Conservation (phyloP, 2,113 vertebrate species). For the Centropristis striata region DNA sequence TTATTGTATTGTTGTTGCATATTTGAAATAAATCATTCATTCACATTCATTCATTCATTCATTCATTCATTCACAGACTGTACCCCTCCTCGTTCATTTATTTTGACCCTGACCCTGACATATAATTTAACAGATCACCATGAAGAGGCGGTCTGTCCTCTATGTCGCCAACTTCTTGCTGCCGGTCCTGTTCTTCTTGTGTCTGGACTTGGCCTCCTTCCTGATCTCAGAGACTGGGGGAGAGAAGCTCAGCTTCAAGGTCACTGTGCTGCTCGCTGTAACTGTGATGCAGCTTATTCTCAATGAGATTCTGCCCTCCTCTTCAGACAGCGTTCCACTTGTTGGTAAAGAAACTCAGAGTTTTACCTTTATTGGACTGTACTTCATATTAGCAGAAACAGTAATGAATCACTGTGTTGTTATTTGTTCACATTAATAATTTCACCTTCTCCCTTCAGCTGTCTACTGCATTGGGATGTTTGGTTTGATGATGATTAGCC, state of each 20-base stretch:
- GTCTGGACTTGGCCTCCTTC: slow-evolving; percentile 85
- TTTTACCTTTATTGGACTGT: background rate
- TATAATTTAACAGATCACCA: slow-evolving; percentile 81
- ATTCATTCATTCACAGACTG: no score
- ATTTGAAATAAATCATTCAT: no score
- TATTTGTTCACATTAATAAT: background rate
- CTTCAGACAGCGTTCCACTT: slow-evolving; percentile 75
- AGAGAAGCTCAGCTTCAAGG: slow-evolving; percentile 85
- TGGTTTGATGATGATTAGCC: slow-evolving; percentile 83
- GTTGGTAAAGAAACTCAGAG: slow-evolving; percentile 67
- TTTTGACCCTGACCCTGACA: no score
- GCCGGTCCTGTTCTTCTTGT: slow-evolving; percentile 82
- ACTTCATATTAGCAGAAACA: background rate
- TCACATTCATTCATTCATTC: no score
- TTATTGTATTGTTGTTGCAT: no score
- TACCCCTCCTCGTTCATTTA: no score
- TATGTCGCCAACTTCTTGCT: slow-evolving; percentile 87
- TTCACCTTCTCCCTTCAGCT: slow-evolving; percentile 8
- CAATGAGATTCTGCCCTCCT: slow-evolving; percentile 80
- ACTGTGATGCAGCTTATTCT: slow-evolving; percentile 83
- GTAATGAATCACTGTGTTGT: background rate
- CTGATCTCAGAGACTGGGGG: slow-evolving; percentile 80
- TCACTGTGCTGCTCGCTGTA: slow-evolving; percentile 66
- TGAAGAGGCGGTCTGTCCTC: slow-evolving; percentile 81
- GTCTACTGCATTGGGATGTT: slow-evolving; percentile 81